A percentile compares a stretch with the other conserved stretches of the same genome.
These are phyloP conservation scores for Drosophila sordidapex DNA, from an alignment of 2,888 invertebrate species.

Conservation along the genomic window DNA sequence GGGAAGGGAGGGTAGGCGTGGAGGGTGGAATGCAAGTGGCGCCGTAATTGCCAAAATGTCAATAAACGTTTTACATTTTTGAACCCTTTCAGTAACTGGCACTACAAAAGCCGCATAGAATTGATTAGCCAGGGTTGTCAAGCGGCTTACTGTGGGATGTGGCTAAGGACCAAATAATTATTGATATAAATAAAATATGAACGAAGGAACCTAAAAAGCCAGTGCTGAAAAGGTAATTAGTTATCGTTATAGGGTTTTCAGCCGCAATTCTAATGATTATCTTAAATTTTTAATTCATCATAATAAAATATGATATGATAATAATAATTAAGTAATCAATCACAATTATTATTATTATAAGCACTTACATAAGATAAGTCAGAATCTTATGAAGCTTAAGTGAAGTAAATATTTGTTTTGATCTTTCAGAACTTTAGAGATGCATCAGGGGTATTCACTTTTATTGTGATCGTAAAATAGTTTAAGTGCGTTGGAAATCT, in stretches of 20 bases:
- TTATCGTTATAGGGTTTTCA: neutral
- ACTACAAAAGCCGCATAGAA: constrained; percentile 57
- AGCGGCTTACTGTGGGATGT: neutral
- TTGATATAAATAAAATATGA: neutral
- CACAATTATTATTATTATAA: no score
- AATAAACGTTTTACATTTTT: constrained; percentile 59
- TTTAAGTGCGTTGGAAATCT: neutral
- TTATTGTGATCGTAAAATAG: neutral
- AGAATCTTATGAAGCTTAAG: neutral
- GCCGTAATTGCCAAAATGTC: constrained; percentile 59
- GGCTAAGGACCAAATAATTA: neutral
- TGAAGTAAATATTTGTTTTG: neutral
- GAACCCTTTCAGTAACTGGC: constrained; percentile 35
- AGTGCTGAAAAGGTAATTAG: neutral
- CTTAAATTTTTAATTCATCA: neutral
- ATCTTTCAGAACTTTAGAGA: neutral
- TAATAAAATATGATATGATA: neutral
- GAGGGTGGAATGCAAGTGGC: constrained; percentile 27
- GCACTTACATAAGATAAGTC: no score
- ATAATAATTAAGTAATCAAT: neutral
- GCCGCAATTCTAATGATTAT: neutral
- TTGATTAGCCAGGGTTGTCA: constrained; percentile 66
- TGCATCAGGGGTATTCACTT: neutral
- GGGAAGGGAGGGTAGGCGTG: neutral
- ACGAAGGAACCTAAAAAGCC: neutral